Base-by-base conservation (phyloP, 1,140 invertebrate genomes). In the Phymorhynchus buccinoides region DNA sequence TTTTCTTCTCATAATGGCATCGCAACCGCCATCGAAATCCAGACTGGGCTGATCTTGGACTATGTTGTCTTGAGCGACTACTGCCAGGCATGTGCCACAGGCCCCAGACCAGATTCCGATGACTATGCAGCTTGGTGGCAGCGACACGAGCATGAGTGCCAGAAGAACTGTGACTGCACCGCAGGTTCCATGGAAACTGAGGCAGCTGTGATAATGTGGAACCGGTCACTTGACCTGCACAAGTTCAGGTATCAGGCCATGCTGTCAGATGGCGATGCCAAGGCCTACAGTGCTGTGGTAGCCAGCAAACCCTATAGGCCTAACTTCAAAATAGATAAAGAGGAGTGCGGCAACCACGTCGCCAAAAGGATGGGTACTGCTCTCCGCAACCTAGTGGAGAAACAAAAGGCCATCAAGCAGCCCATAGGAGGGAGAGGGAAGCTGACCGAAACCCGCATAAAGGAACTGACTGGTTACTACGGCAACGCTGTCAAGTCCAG, bases 341-440 rank as follows among this genome's bases (percentile, higher is more conserved):
- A 44, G 14, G 82, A 83, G n/a, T 83, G 82, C 32, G 66, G 73
- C 7, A 83, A 83, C 39, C 82, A 83, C 32, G 66, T 83, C 71
- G 44, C 82, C 2, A 83, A 73, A 32, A 66, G 66, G 3, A 41
- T 83, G 66, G 82, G 82, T 7, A 83, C 82, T 3, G 66, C 82
- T 62, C 66, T 83, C 35, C 66, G 66, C 1, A 83, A 39, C 18
- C 66, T 83, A 27, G 71, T 73, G 2, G 66, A 48, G 41, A 83
- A 83, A 37, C 27, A 18, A 16, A 73, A 83, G 32, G 82, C 41
- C 1, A 30, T 30, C 27, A 39, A 41, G 14, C 6, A 78, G 73
- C 62, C 52, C 1, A 48, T 35, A 18, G 42, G 71, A 35, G 82
- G 82, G 35, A 6, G 41, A 1, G 81, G 81, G n/a, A 62, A 83